phyloP scores from a whole-genome alignment of 2,888 invertebrate genomes.

The Dryobotodes eremita region DNA sequence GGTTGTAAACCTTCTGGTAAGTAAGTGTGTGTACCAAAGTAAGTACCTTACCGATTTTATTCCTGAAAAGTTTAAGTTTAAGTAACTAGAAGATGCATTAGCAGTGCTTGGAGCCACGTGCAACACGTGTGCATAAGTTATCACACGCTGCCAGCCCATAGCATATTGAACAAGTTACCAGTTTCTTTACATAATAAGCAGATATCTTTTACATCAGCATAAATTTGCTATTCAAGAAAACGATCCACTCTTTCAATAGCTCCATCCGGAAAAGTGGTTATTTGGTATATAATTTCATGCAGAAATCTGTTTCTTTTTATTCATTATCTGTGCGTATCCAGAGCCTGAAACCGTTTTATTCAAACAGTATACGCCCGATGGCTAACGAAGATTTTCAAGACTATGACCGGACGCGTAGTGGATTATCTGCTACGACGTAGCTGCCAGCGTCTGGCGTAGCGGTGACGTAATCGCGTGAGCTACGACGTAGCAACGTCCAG shows the following conservation, averaged over 20 bases:
- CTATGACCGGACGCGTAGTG: background rate
- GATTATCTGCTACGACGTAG: constrained; percentile 45
- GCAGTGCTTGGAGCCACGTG: constrained; percentile 34
- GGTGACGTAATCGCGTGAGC: constrained; percentile 30
- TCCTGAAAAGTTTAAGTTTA: constrained; percentile 11
- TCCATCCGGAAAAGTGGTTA: background rate
- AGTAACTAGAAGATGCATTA: constrained; percentile 48
- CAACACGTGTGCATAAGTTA: constrained; percentile 51
- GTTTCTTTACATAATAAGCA: background rate
- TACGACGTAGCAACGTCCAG: constrained; percentile 30
- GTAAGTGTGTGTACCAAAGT: background rate
- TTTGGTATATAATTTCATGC: background rate
- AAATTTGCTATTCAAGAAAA: background rate
- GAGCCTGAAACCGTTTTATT: background rate
- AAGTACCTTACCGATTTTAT: background rate
- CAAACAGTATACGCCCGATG: background rate
- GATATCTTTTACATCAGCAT: background rate
- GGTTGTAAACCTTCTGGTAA: background rate
- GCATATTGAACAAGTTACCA: constrained; percentile 37
- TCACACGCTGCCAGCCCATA: constrained; percentile 16
- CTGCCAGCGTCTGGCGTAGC: constrained; percentile 22
- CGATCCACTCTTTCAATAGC: too few relatives aligned
- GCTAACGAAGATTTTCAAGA: constrained; percentile 16
- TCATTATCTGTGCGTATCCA: background rate
- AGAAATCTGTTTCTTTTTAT: background rate